A percentile compares a stretch with the other conserved stretches of the same genome.
These are phyloP conservation scores for Agrochola lychnidis DNA, from an alignment of 2,888 invertebrate species.

Conservation along the genomic window DNA sequence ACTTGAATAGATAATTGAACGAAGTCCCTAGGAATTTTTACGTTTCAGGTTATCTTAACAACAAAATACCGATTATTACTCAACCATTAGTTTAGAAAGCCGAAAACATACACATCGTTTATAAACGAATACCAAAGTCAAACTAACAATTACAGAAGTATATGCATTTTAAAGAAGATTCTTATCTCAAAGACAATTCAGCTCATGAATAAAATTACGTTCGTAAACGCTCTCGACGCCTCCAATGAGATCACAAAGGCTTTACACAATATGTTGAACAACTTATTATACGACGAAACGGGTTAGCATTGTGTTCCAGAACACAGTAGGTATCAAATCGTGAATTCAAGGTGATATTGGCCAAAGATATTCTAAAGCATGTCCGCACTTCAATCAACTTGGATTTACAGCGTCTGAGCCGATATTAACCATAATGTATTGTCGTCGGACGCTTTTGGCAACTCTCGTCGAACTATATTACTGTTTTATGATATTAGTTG, in stretches of 20 bases:
- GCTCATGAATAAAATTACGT: conserved; percentile 65
- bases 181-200: conserved; percentile 55
- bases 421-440: conserved; percentile 63
- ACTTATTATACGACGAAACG: conserved; percentile 68
- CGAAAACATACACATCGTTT: conserved; percentile 28
- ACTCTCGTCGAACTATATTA: conserved; percentile 40
- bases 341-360: conserved; percentile 80
- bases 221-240: conserved; percentile 63
- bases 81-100: conserved; percentile 2
- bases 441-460: conserved; percentile 55
- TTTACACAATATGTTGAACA: conserved; percentile 68
- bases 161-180: conserved; percentile 50
- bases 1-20: conserved; percentile 48
- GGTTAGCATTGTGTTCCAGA: conserved; percentile 71
- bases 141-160: conserved; percentile 44
- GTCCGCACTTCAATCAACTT: conserved; percentile 72
- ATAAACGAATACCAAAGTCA: conserved; percentile 23
- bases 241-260: conserved; percentile 69
- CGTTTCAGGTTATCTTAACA: conserved; percentile 8
- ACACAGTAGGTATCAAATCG: conserved; percentile 54
- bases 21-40: conserved; percentile 15
- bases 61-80: background rate
- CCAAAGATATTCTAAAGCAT: conserved; percentile 79
- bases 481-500: conserved; percentile 61
- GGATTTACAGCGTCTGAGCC: conserved; percentile 62